Evolutionary conservation across 2,797 vertebrate species (phyloP).

Genomic region (Dendrocincla fuliginosa): DNA sequence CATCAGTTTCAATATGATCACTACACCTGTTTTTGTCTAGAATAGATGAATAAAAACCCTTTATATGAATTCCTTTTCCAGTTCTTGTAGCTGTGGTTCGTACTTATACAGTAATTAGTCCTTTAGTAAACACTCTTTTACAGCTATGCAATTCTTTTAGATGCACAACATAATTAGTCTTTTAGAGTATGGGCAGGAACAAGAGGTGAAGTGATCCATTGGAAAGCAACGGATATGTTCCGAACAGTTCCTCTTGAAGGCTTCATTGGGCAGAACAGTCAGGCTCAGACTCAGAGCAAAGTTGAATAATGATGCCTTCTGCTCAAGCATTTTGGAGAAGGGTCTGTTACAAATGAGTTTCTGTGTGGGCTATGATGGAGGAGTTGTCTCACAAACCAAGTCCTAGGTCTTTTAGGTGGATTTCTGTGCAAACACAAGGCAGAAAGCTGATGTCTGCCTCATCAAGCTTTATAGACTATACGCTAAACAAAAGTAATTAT

Average conservation of each 20-base stretch:
- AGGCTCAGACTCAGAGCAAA: not conserved
- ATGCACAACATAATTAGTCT: not conserved
- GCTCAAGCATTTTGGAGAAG: not conserved
- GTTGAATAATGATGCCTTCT: not conserved
- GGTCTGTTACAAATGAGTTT: not conserved
- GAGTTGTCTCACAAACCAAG: not conserved
- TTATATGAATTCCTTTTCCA: not conserved
- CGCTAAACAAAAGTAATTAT: not conserved
- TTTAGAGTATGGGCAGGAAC: not conserved
- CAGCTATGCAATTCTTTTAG: not conserved
- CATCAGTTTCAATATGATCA: not conserved
- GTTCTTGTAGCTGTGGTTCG: not conserved
- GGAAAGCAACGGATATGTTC: not conserved
- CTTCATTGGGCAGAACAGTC: not conserved
- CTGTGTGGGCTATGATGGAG: not conserved
- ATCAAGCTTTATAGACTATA: not conserved
- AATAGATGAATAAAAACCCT: not conserved
- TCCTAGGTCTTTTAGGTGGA: not conserved
- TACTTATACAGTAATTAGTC: not conserved
- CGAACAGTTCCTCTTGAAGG: not conserved
- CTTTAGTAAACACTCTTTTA: not conserved
- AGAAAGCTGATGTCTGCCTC: not conserved
- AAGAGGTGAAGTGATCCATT: not conserved
- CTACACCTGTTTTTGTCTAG: not conserved
- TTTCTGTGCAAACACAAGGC: not conserved